Evolutionary conservation across 2,888 invertebrate species (phyloP), one percentile per base, ranked within the genome.

Genomic region (Mactromeris polynyma): DNA sequence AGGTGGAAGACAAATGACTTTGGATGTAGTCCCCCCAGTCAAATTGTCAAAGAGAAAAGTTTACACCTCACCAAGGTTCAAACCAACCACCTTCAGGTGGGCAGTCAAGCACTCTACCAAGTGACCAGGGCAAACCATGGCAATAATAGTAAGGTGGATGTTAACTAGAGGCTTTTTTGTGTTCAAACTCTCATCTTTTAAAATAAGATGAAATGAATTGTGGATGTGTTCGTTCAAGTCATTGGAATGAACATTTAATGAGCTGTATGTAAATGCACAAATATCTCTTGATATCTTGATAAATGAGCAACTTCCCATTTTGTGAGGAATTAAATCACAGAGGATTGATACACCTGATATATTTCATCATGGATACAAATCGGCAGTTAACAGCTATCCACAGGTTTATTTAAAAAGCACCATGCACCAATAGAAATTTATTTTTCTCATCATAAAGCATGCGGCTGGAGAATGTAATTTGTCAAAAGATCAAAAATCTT

Each of bases 401-500:
- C 73, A 73, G 33, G 73, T 73, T 33, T 31, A 36, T 36, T 73
- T 73, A 17, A 73, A 73, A 33, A 73, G 73, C 73, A 73, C 36
- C 73, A 36, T 73, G 73, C 73, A 17, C 36, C 11, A 19, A 73
- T 36, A 73, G 73, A 17, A 73, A 73, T 26, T 26, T 33, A 33
- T 11, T 33, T 73, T 73, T 73, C 73, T 36, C 73, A 73, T 73
- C 73, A 73, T 73, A 73, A 73, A 73, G 33, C 19, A 73, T 33
- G 36, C 3, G 73, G 36, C 73, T 73, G 73, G 73, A 36, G 4
- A 73, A 73, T 73, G 73, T 73, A 73, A 73, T 73, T 73, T 73
- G 73, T 73, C 73, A 73, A 73, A 73, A 73, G 73, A 73, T 73
- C 73, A 73, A 73, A 73, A 73, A 73, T 73, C 26, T 73, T 73